phyloP scores from a whole-genome alignment of 1,140 invertebrate genomes.

The Drosophila rufa region DNA sequence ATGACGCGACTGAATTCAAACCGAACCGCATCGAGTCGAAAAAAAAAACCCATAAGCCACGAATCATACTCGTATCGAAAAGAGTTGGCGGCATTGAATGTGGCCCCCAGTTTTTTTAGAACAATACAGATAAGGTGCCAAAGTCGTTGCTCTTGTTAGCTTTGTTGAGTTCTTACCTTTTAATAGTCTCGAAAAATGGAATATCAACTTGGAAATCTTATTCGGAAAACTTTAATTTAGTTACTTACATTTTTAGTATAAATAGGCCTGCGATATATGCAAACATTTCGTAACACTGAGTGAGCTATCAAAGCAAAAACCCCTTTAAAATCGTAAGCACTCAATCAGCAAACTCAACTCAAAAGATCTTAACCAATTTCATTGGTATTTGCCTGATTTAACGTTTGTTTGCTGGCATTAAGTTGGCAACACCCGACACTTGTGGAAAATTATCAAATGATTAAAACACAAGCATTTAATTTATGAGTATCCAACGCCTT shows the following conservation, averaged over 20 bases:
- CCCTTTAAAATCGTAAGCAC: background rate
- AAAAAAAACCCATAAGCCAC: slow-evolving; percentile 10
- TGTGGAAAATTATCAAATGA: slow-evolving; percentile 47
- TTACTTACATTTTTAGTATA: too few species aligned
- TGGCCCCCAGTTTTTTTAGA: slow-evolving; percentile 16
- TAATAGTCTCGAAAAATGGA: background rate
- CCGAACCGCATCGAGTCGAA: too few species aligned
- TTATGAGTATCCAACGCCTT: slow-evolving; percentile 34
- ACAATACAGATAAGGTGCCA: slow-evolving; percentile 36
- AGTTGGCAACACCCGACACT: slow-evolving; percentile 25
- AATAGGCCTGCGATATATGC: too few species aligned
- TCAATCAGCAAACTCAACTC: background rate
- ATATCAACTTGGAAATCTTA: background rate
- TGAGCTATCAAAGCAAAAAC: background rate
- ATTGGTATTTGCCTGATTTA: slow-evolving; percentile 4
- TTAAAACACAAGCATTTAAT: slow-evolving; percentile 56
- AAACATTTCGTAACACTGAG: too few species aligned
- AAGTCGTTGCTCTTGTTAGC: slow-evolving; percentile 50
- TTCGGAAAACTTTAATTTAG: background rate
- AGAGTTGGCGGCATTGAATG: slow-evolving; percentile 16
- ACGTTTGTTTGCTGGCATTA: slow-evolving; percentile 25
- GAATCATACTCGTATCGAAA: slow-evolving; percentile 2
- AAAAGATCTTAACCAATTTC: slow-evolving; percentile 5
- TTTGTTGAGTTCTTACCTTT: background rate
- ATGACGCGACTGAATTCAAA: slow-evolving; percentile 41